Base-by-base conservation (phyloP, 2,797 vertebrate species). In the Sebastes minor region DNA sequence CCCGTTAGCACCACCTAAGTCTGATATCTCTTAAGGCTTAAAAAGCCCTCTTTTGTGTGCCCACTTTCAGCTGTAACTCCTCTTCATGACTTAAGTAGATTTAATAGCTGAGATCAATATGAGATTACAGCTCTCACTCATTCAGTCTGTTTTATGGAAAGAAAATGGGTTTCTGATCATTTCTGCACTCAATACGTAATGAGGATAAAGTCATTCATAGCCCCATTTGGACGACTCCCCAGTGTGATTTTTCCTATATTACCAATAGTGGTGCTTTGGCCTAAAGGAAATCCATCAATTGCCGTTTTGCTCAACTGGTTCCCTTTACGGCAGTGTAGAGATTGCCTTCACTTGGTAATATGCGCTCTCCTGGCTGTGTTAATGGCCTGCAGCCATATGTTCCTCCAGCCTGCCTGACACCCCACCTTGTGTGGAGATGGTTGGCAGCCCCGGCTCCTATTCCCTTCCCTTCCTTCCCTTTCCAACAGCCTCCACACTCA, bases 381-480 rank as follows among this genome's bases (percentile, higher is more conserved):
- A 89, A 93, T 91, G 89, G 88, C 90, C 89, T 80, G 55, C 76
- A 82, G 87, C 91, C 92, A 92, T 94, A 90, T 92, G 91, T 86
- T 93, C 89, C 79, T 89, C 59, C 57, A 60, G 83, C 86, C 85
- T 83, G 87, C 89, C 82, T 77, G 89, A 91, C 91, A 83, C 89
- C 91, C 92, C 88, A 91, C 94, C 91, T 88, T 88, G 90, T 81
- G 70, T 83, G 74, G 91, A 89, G 90, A 91, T 88, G 84, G 80
- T 92, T 94, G 92, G 90, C 91, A 94, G 88, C 84, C 63, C 61
- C 71, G 57, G 35, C 83, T 91, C 82, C 69, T 38, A 66, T 85
- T 89, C 82, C 89, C 70, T 83, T 81, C 69, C 77, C 76, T 82
- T 87, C 87, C 82, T 82, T 86, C 65, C 78, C 78, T 84, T 85